Conservation (phyloP, 2,888 invertebrate species). For the Vannuccia rotundouncinata region DNA sequence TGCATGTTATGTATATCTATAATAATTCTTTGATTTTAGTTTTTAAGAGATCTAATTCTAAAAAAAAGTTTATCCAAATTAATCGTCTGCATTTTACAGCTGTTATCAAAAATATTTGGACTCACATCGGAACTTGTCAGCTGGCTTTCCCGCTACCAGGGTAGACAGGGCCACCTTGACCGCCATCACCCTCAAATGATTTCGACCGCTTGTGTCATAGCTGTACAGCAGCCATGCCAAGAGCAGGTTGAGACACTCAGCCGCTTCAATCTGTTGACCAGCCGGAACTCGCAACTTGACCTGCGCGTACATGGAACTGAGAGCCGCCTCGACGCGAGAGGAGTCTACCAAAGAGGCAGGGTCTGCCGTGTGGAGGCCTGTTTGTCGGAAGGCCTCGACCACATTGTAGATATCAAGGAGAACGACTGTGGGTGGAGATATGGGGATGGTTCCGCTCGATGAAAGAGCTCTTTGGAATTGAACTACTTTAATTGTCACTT, state of each 20-base stretch:
- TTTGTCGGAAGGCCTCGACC: slow-evolving; percentile 94
- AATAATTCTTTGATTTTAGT: too few species aligned
- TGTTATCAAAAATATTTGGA: too few species aligned
- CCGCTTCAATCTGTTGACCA: slow-evolving; percentile 83
- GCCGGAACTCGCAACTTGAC: slow-evolving; percentile 89
- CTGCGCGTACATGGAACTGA: slow-evolving; percentile 74
- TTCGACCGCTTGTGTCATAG: slow-evolving; percentile 62
- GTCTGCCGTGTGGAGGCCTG: slow-evolving; percentile 86
- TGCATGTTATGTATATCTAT: too few species aligned
- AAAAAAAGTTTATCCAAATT: too few species aligned
- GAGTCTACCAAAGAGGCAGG: slow-evolving; percentile 61
- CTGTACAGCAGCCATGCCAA: slow-evolving; percentile 89
- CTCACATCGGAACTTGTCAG: slow-evolving; percentile 95
- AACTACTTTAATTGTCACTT: too few species aligned
- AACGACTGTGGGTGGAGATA: too few species aligned
- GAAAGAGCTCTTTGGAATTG: too few species aligned
- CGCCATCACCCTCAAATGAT: slow-evolving; percentile 73
- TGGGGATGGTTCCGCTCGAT: too few species aligned
- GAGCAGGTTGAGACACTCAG: slow-evolving; percentile 74
- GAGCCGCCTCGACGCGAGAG: slow-evolving; percentile 78
- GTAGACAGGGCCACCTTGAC: slow-evolving; percentile 91
- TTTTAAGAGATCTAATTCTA: too few species aligned
- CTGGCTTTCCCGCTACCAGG: slow-evolving; percentile 90
- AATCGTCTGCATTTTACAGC: too few species aligned
- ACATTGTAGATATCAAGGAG: slow-evolving; percentile 98